phyloP scores from a whole-genome alignment of 2,113 vertebrate species.

The Nicator chloris region DNA sequence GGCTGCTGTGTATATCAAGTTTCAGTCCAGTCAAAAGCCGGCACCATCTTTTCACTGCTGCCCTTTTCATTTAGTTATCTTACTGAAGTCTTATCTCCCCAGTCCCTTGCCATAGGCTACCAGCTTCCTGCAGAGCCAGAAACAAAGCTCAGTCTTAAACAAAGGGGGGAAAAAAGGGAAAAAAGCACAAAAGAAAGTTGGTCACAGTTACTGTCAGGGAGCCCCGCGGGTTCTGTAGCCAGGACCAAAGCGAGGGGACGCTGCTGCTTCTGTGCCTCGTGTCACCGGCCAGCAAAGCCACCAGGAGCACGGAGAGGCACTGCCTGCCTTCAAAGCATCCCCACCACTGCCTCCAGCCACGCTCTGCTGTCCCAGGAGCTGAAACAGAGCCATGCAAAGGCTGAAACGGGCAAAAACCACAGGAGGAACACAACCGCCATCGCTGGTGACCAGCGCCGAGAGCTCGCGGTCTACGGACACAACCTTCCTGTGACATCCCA shows the following conservation, averaged over 20 bases:
- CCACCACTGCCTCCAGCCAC: neutral
- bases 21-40: constrained; percentile 55
- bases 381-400: neutral
- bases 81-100: constrained; percentile 59
- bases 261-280: constrained; percentile 49
- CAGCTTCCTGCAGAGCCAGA: constrained; percentile 55
- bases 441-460: accelerated
- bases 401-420: neutral
- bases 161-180: constrained; percentile 36
- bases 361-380: neutral
- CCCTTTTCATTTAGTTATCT: constrained; percentile 63
- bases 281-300: constrained; percentile 53
- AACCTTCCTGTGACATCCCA: neutral
- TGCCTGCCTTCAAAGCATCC: neutral
- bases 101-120: constrained; percentile 63
- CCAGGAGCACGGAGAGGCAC: constrained; percentile 22
- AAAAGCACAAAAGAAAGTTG: constrained; percentile 56
- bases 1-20: constrained; percentile 13
- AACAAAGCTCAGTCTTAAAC: constrained; percentile 63
- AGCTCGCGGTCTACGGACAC: accelerated
- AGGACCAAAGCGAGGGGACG: constrained; percentile 47
- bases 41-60: constrained; percentile 64
- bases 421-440: neutral
- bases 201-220: constrained; percentile 50
- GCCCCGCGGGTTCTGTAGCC: constrained; percentile 33